These are phyloP conservation scores for Stomorhina lunata DNA, from an alignment of 2,888 invertebrate species.

Conservation along the genomic window DNA sequence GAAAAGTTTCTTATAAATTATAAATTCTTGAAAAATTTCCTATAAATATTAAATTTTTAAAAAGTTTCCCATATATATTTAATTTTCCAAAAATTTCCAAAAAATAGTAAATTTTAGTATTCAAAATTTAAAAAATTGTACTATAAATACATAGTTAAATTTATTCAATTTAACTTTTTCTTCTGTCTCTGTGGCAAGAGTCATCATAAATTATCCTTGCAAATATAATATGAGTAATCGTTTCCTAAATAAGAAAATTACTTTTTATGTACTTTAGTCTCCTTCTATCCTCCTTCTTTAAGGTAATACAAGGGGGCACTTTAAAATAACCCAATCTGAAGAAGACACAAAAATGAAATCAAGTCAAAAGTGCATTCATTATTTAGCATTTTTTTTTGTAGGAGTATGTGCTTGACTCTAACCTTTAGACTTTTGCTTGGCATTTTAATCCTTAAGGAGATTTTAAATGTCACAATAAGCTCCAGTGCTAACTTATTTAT, in stretches of 20 bases:
- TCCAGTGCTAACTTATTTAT: slow-evolving; percentile 46
- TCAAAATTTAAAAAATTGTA: no score
- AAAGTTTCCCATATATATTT: no score
- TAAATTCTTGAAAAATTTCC: no score
- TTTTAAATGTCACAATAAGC: slow-evolving; percentile 56
- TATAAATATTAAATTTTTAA: no score
- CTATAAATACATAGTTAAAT: no score
- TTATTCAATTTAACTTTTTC: no score
- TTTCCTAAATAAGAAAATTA: not conserved
- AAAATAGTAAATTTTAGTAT: no score
- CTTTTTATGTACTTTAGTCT: no score
- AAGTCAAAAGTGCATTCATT: slow-evolving; percentile 46
- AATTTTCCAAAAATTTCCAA: no score
- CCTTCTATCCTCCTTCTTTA: no score
- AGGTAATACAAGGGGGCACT: no score
- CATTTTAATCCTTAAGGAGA: slow-evolving; percentile 56
- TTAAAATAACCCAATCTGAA: not conserved
- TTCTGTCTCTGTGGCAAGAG: not conserved
- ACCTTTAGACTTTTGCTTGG: slow-evolving; percentile 53
- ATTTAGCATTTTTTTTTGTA: not conserved
- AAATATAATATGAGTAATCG: not conserved
- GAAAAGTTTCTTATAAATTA: no score
- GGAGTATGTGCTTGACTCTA: not conserved
- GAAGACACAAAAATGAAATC: not conserved
- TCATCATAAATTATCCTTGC: not conserved